These are phyloP conservation scores for Coregonus ussuriensis DNA, from an alignment of 2,797 vertebrate species.

Conservation along the genomic window DNA sequence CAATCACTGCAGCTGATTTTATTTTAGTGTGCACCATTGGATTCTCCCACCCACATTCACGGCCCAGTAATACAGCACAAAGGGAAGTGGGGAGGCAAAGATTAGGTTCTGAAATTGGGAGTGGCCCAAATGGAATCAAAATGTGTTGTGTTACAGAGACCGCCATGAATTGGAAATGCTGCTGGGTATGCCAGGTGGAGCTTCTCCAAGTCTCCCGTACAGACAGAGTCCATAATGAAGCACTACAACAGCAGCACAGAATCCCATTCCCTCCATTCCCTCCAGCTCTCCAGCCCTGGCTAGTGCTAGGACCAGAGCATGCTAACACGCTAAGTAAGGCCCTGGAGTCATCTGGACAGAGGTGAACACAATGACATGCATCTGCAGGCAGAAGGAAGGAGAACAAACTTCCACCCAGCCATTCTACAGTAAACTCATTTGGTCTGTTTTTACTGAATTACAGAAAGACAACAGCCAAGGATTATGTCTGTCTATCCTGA, in stretches of 20 bases:
- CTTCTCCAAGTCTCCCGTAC: slow-evolving; percentile 34
- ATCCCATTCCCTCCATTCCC: slow-evolving; percentile 31
- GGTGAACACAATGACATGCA: slow-evolving; percentile 8
- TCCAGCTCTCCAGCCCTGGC: slow-evolving; percentile 13
- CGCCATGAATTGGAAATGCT: slow-evolving; percentile 39
- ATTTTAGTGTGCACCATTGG: slow-evolving; percentile 56
- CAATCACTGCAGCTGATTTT: slow-evolving; percentile 71
- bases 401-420: background rate
- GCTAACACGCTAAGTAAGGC: background rate
- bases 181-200: slow-evolving; percentile 40
- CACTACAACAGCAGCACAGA: slow-evolving; percentile 20
- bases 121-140: slow-evolving; percentile 47
- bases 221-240: background rate
- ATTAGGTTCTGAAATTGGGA: slow-evolving; percentile 61
- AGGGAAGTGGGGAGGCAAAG: slow-evolving; percentile 43
- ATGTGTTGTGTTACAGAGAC: slow-evolving; percentile 42
- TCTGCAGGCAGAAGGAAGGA: background rate
- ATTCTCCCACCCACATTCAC: slow-evolving; percentile 58
- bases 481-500: background rate
- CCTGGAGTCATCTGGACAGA: background rate
- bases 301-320: background rate
- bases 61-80: slow-evolving; percentile 44
- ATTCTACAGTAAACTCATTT: background rate
- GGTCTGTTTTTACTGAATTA: background rate
- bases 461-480: background rate